Evolutionary conservation across 2,888 invertebrate species (phyloP).

Genomic region (Didymodactylos carnosus): DNA sequence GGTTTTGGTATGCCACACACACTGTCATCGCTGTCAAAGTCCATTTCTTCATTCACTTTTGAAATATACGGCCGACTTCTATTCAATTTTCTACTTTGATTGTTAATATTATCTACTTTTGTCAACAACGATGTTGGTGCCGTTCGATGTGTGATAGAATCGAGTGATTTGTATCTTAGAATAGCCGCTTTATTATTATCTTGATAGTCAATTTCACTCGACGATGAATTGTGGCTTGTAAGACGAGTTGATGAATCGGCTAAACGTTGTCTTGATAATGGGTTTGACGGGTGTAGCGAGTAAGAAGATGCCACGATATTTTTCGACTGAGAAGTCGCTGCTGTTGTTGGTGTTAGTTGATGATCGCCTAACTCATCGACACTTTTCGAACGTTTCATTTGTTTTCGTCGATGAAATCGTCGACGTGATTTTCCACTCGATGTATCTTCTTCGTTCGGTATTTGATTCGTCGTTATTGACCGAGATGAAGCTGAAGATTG

Average conservation of each 20-base stretch:
- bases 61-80: not conserved
- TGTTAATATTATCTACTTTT: not conserved
- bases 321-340: not conserved
- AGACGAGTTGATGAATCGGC: too few species aligned
- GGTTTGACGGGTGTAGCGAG: too few species aligned
- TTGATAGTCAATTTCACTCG: not conserved
- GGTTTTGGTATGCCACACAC: constrained; percentile 15
- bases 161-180: not conserved
- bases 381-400: not conserved
- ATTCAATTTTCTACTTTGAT: too few species aligned
- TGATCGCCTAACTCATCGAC: too few species aligned
- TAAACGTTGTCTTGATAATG: too few species aligned
- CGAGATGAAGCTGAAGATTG: too few species aligned
- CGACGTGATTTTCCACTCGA: too few species aligned
- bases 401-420: not conserved
- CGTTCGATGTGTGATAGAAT: not conserved
- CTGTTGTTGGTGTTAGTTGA: not conserved
- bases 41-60: not conserved
- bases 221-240: too few species aligned
- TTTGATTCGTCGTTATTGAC: too few species aligned
- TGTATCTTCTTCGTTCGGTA: too few species aligned
- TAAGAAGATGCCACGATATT: too few species aligned
- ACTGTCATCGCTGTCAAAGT: constrained; percentile 13
- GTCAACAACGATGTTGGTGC: not conserved
- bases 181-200: not conserved